Evolutionary conservation across 2,888 invertebrate species (phyloP).

Genomic region (Dryomyza anilis): DNA sequence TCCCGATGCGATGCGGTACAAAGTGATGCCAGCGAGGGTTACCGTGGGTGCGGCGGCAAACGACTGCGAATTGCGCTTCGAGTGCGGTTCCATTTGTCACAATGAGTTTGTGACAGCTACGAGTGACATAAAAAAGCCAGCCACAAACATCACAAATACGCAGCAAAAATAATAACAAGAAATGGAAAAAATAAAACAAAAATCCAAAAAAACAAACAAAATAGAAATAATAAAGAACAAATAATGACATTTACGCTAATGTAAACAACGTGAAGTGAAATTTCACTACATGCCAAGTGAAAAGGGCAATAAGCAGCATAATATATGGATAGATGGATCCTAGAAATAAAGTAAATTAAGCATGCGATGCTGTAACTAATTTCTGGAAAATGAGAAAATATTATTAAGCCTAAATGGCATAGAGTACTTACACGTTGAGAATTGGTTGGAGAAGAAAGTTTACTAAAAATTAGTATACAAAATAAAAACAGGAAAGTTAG

Average conservation of each 20-base stretch:
- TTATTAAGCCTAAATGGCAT: no score
- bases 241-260: constrained; percentile 25
- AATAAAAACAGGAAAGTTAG: no score
- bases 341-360: no score
- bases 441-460: no score
- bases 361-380: no score
- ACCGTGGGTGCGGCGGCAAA: no score
- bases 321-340: no score
- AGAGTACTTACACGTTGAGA: no score
- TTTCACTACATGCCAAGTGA: not conserved
- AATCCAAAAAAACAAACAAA: not conserved
- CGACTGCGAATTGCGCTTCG: not conserved
- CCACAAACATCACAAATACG: not conserved
- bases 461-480: no score
- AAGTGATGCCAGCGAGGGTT: no score
- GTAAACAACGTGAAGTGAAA: constrained; percentile 20
- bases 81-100: constrained; percentile 24
- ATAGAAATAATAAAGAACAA: not conserved
- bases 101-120: constrained; percentile 21
- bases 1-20: no score
- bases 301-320: not conserved
- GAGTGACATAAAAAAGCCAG: constrained; percentile 6
- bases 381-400: no score
- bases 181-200: not conserved
- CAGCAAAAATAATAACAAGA: not conserved